These are phyloP conservation scores for Platysteira castanea DNA, from an alignment of 2,113 vertebrate genomes.

Conservation along the genomic window DNA sequence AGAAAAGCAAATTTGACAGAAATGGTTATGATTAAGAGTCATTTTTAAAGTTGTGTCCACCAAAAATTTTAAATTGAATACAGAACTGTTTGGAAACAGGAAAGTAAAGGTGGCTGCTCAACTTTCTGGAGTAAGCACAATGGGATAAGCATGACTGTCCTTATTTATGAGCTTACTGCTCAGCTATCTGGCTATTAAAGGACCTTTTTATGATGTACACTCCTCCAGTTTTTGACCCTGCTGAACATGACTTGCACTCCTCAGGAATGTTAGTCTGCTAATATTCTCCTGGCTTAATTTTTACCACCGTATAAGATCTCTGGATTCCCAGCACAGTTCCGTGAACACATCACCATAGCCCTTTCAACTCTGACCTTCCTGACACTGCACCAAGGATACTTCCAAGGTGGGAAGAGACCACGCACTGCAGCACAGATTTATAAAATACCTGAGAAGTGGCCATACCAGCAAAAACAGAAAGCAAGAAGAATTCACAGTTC, in stretches of 20 bases:
- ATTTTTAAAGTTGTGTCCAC: neutral
- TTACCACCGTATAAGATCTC: neutral
- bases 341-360: neutral
- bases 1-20: neutral
- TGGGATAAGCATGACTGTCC: neutral
- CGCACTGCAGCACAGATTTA: neutral
- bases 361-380: neutral
- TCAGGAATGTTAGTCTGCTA: neutral
- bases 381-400: neutral
- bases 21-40: neutral
- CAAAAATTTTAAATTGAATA: neutral
- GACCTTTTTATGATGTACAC: neutral
- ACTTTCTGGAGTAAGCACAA: neutral
- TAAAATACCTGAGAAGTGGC: neutral
- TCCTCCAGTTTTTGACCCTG: neutral
- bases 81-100: neutral
- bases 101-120: neutral
- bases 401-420: neutral
- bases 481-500: neutral
- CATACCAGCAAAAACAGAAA: neutral
- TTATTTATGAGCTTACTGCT: neutral
- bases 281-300: neutral
- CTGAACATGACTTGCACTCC: neutral
- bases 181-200: neutral
- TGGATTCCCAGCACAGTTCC: neutral